Conservation (phyloP, 1,140 invertebrate species). For the Drosophila kurseongensis region DNA sequence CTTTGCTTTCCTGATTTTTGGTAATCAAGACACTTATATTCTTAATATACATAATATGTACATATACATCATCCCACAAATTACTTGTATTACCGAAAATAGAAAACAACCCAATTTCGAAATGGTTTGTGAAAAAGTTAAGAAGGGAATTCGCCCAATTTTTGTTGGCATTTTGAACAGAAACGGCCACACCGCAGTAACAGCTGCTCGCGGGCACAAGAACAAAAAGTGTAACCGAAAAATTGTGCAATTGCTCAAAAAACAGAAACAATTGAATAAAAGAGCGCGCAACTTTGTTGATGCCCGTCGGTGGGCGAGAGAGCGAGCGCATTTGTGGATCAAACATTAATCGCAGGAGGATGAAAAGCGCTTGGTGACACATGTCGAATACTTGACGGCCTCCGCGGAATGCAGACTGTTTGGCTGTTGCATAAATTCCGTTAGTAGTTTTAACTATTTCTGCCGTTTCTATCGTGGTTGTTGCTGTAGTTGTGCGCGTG, state of each 20-base stretch:
- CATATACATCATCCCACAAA: too few relatives aligned
- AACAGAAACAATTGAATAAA: conserved; percentile 30
- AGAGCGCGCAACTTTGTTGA: conserved; percentile 38
- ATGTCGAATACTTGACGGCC: conserved; percentile 2
- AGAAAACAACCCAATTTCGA: too few relatives aligned
- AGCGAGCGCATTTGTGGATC: conserved; percentile 3
- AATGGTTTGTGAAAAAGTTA: too few relatives aligned
- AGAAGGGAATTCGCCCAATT: too few relatives aligned
- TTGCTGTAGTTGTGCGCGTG: conserved; percentile 36
- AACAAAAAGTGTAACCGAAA: not conserved
- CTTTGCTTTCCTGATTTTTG: too few relatives aligned
- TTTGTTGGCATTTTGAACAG: not conserved
- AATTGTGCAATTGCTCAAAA: conserved; percentile 65
- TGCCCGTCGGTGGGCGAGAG: conserved; percentile 20
- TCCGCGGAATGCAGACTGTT: conserved; percentile 36
- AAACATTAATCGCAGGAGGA: conserved; percentile 19
- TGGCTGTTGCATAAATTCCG: conserved; percentile 49
- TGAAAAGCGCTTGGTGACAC: conserved; percentile 24
- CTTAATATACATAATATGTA: too few relatives aligned
- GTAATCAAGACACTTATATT: too few relatives aligned
- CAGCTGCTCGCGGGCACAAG: conserved; percentile 6
- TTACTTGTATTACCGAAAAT: too few relatives aligned
- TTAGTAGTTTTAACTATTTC: conserved; percentile 59
- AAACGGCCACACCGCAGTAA: conserved; percentile 3
- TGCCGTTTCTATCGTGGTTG: conserved; percentile 26